These are phyloP conservation scores for Phainopepla nitens DNA, from an alignment of 2,113 vertebrate genomes.

Conservation along the genomic window DNA sequence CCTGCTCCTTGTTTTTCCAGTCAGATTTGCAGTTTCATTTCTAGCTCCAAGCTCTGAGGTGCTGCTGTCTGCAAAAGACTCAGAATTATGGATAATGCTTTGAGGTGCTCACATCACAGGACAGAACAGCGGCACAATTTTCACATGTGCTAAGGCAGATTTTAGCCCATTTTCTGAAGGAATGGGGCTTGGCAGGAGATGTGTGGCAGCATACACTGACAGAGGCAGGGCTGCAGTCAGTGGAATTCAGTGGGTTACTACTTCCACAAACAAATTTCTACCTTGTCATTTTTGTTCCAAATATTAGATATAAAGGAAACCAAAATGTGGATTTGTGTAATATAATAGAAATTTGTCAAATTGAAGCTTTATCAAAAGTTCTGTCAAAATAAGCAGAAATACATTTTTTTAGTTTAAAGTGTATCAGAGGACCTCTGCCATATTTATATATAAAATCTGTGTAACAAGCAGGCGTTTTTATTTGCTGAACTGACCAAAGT, in stretches of 20 bases:
- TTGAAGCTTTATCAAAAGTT: not conserved
- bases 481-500: not conserved
- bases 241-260: not conserved
- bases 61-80: not conserved
- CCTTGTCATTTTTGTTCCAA: not conserved
- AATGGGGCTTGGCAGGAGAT: not conserved
- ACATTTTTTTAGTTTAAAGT: not conserved
- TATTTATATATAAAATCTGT: not conserved
- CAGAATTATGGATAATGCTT: not conserved
- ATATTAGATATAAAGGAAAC: not conserved
- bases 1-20: not conserved
- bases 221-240: not conserved
- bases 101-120: not conserved
- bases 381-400: not conserved
- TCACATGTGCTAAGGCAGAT: not conserved
- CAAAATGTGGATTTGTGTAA: not conserved
- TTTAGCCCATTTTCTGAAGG: not conserved
- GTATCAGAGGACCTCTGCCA: not conserved
- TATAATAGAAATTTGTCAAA: not conserved
- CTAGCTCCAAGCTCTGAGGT: not conserved
- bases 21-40: not conserved
- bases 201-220: not conserved
- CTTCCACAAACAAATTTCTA: not conserved
- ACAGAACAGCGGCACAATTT: not conserved
- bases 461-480: not conserved